phyloP scores from a whole-genome alignment of 2,113 vertebrate species.

The Eonycteris spelaea region DNA sequence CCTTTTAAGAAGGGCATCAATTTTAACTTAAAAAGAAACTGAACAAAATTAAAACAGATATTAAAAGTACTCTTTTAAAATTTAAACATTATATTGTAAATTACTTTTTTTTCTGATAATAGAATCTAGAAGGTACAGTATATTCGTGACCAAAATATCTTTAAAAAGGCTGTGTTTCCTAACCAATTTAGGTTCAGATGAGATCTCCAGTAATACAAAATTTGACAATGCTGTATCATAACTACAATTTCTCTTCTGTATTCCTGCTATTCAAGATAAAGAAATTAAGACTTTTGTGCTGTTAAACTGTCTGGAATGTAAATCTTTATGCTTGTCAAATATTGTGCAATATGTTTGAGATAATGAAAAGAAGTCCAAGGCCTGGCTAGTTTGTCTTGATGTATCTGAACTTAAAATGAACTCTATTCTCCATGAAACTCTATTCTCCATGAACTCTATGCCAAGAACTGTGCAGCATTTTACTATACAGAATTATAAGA shows the following conservation, averaged over 20 bases:
- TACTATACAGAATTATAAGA: background rate
- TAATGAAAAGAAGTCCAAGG: background rate
- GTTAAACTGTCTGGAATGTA: background rate
- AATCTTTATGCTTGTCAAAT: conserved; percentile 25
- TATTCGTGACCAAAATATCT: background rate
- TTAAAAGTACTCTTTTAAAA: background rate
- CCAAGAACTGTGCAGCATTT: background rate
- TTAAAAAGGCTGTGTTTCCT: background rate
- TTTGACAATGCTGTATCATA: background rate
- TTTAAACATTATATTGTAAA: background rate
- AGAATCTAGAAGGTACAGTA: background rate
- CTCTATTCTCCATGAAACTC: background rate
- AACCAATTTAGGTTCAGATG: background rate
- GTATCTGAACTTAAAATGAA: conserved; percentile 19
- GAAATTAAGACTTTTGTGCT: background rate
- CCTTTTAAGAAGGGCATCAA: background rate
- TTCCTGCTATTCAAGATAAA: background rate
- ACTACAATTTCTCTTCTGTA: background rate
- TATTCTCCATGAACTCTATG: background rate
- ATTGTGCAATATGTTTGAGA: conserved; percentile 44
- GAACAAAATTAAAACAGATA: background rate
- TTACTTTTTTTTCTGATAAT: background rate
- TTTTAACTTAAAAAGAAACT: background rate
- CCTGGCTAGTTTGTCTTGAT: background rate
- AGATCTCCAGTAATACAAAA: background rate